Percentiles rank a stretch among this genome's conserved stretches.
Conservation (phyloP, 2,888 invertebrate species). For the Eupelmus urozonus region DNA sequence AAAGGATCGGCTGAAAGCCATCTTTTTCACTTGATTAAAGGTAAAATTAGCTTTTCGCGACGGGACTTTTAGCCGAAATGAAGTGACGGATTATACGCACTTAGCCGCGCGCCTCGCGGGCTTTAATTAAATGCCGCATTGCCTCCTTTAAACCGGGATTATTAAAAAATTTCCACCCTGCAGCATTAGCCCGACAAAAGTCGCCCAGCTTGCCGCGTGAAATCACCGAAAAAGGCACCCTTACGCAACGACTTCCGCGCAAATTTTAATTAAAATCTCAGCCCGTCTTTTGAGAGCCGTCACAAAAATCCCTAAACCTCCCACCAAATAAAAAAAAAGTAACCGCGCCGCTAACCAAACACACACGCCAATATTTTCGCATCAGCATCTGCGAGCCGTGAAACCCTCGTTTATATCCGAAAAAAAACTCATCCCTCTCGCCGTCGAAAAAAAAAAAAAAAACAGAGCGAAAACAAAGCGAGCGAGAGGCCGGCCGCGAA, state of each 20-base stretch:
- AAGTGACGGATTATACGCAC: background rate
- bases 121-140: constrained; percentile 47
- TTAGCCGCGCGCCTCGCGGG: background rate
- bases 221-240: no score
- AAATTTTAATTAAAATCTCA: no score
- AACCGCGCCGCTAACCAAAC: no score
- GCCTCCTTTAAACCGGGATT: background rate
- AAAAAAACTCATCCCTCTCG: no score
- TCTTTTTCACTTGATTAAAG: constrained; percentile 38
- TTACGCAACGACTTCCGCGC: no score
- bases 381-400: no score
- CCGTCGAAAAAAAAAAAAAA: background rate
- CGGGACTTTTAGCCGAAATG: background rate
- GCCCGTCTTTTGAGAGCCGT: no score
- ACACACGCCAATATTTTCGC: no score
- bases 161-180: constrained; percentile 5
- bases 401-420: no score
- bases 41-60: constrained; percentile 46
- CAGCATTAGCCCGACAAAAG: background rate
- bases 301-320: no score
- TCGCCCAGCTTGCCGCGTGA: no score
- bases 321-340: no score
- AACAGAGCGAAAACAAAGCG: background rate
- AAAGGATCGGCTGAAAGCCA: background rate
- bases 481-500: background rate